These are phyloP conservation scores for Drosophila affinis DNA, from an alignment of 2,888 invertebrate species.

Conservation along the genomic window DNA sequence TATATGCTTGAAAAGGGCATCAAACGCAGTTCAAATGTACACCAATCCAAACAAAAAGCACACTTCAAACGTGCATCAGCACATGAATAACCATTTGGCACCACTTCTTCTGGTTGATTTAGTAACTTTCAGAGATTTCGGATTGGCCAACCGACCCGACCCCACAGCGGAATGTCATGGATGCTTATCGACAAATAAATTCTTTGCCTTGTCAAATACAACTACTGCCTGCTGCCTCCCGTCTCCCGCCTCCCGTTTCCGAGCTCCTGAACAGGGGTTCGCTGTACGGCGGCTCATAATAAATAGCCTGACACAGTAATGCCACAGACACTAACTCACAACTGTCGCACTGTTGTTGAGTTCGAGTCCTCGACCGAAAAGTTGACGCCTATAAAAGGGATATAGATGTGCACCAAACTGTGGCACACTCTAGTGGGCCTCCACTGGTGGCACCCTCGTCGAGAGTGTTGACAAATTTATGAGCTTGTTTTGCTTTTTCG, in stretches of 20 bases:
- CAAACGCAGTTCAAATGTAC: neutral
- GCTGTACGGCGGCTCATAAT: slow-evolving; percentile 40
- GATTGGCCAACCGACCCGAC: slow-evolving; percentile 20
- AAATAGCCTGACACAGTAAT: slow-evolving; percentile 54
- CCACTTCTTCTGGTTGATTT: slow-evolving; percentile 28
- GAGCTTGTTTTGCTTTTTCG: slow-evolving; percentile 67
- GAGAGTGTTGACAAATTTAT: slow-evolving; percentile 75
- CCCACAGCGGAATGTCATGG: slow-evolving; percentile 21
- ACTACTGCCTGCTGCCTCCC: slow-evolving; percentile 1
- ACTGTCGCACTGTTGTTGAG: slow-evolving; percentile 54
- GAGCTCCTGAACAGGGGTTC: slow-evolving; percentile 14
- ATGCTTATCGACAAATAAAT: slow-evolving; percentile 47
- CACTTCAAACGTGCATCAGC: neutral
- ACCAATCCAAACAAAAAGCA: neutral
- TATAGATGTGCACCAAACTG: slow-evolving; percentile 40
- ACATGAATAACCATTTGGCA: slow-evolving; percentile 32
- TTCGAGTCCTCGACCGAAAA: slow-evolving; percentile 49
- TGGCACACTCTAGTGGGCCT: slow-evolving; percentile 1
- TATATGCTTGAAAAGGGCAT: neutral
- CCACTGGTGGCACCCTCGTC: slow-evolving; percentile 47
- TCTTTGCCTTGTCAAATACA: slow-evolving; percentile 42
- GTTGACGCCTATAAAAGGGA: slow-evolving; percentile 64
- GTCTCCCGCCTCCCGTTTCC: neutral
- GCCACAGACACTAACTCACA: slow-evolving; percentile 66
- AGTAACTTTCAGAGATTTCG: slow-evolving; percentile 35